These are phyloP conservation scores for Serrognathus titanus DNA, from an alignment of 2,888 invertebrate species.

Conservation along the genomic window DNA sequence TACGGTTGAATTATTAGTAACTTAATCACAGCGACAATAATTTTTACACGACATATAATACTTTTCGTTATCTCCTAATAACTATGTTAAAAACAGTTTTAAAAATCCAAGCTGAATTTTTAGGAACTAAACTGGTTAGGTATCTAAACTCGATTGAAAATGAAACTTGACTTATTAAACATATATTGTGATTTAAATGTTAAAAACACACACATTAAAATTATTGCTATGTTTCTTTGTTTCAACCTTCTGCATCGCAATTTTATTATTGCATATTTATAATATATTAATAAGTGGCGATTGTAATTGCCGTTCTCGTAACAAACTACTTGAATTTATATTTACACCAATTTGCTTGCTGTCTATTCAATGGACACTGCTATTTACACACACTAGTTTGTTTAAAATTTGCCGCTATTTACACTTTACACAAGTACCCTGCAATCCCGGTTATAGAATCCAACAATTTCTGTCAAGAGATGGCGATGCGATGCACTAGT, in stretches of 20 bases:
- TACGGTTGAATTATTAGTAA: conserved; percentile 29
- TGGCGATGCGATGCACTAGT: conserved; percentile 13
- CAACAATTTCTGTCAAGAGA: conserved; percentile 3
- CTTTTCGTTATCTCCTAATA: conserved; percentile 19
- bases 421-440: conserved; percentile 43
- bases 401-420: conserved; percentile 27
- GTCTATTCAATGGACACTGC: too few species aligned
- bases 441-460: conserved; percentile 33
- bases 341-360: too few species aligned
- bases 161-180: not conserved
- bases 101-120: conserved; percentile 1
- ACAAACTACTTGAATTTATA: too few species aligned
- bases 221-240: not conserved
- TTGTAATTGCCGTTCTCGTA: not conserved
- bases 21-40: conserved; percentile 52
- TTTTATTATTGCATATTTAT: too few species aligned
- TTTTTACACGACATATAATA: conserved; percentile 45
- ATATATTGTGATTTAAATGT: not conserved
- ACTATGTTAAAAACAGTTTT: conserved; percentile 4
- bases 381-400: conserved; percentile 20
- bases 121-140: conserved; percentile 13
- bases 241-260: too few species aligned
- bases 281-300: not conserved
- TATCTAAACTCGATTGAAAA: not conserved
- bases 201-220: conserved; percentile 3